A percentile compares a stretch with the other conserved stretches of the same genome.
Evolutionary conservation across 2,888 invertebrate genomes (phyloP).

Genomic region (Caenorhabditis drosophilae): DNA sequence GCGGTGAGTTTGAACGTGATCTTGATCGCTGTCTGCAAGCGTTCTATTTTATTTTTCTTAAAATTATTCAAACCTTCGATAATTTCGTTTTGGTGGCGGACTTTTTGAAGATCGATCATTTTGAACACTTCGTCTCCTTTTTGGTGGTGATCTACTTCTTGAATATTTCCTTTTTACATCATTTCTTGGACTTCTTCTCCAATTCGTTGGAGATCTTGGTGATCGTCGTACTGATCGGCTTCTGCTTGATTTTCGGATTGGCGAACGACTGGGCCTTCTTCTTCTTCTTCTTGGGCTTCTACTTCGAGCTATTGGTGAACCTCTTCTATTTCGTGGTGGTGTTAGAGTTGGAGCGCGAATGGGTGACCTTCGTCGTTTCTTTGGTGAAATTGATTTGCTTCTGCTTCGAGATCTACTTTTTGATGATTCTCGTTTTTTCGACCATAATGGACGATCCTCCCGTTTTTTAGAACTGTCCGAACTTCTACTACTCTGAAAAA

Average conservation of each 20-base stretch:
- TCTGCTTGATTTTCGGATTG: background rate
- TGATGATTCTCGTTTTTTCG: background rate
- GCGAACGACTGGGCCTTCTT: background rate
- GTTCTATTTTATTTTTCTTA: background rate
- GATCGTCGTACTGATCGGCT: background rate
- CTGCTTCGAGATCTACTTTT: background rate
- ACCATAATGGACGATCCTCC: background rate
- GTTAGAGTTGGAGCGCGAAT: background rate
- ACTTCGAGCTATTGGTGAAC: background rate
- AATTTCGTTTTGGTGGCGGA: conserved; percentile 15
- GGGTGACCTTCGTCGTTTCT: conserved; percentile 12
- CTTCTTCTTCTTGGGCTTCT: background rate
- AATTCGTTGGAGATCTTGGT: background rate
- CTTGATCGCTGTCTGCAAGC: background rate
- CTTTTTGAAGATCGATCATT: conserved; percentile 7
- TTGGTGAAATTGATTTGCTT: background rate
- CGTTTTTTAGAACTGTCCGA: too few species aligned
- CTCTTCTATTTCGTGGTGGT: background rate
- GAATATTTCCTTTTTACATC: background rate
- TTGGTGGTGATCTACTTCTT: conserved; percentile 19
- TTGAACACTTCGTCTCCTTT: conserved; percentile 6
- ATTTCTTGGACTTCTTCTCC: background rate
- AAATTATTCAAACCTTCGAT: too few species aligned
- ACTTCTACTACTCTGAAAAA: conserved; percentile 8
- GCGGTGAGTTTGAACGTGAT: conserved; percentile 11